Evolutionary conservation across 2,797 vertebrate species (phyloP).

Genomic region (Epinephelus awoara): DNA sequence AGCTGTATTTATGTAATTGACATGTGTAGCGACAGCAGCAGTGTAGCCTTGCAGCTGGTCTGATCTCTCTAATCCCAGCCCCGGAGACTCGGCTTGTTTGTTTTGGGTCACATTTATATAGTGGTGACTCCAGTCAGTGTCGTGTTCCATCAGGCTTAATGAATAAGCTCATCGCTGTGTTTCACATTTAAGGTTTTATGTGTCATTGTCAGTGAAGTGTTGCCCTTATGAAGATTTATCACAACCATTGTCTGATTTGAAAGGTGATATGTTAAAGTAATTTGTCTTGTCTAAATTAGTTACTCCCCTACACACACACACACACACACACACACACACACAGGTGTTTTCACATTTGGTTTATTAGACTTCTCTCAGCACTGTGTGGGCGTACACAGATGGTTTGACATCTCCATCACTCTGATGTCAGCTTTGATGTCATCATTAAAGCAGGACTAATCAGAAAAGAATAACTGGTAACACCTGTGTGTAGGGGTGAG

Average conservation of each 20-base stretch:
- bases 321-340: background rate
- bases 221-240: background rate
- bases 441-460: background rate
- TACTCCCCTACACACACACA: background rate
- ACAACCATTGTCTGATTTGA: background rate
- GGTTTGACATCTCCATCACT: conserved; percentile 1
- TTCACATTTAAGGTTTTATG: conserved; percentile 15
- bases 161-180: conserved; percentile 35
- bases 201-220: background rate
- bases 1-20: conserved; percentile 77
- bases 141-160: conserved; percentile 41
- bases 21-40: conserved; percentile 67
- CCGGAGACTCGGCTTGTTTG: conserved; percentile 51
- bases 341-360: background rate
- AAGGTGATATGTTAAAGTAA: background rate
- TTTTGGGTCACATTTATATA: conserved; percentile 59
- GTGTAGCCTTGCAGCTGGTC: conserved; percentile 67
- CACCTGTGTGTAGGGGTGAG: background rate
- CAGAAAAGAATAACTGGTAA: background rate
- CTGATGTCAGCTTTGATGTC: background rate
- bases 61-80: conserved; percentile 73
- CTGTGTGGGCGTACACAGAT: background rate
- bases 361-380: background rate
- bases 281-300: background rate
- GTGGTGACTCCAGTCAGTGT: conserved; percentile 26